Evolutionary conservation across 2,113 vertebrate species (phyloP).

Genomic region (Myotis yumanensis): DNA sequence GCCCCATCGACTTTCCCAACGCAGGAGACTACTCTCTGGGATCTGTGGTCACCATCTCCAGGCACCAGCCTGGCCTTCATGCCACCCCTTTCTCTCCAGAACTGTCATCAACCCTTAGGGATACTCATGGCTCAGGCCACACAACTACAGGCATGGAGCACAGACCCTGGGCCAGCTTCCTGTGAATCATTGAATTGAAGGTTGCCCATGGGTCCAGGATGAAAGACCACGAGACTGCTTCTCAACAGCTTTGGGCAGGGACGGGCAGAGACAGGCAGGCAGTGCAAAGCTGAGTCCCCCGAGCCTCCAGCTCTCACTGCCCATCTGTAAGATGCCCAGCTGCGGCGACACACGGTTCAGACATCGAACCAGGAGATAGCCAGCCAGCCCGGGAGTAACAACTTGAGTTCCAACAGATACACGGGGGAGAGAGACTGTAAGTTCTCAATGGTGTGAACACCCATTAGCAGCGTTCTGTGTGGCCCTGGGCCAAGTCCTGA

Average conservation of each 20-base stretch:
- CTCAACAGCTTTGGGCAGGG: neutral
- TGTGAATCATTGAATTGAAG: neutral
- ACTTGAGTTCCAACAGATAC: neutral
- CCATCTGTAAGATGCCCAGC: neutral
- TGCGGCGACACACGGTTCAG: neutral
- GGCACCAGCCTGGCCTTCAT: accelerated
- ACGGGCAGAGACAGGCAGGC: neutral
- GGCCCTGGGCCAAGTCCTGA: neutral
- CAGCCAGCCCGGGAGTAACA: neutral
- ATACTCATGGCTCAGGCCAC: neutral
- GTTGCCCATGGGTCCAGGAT: neutral
- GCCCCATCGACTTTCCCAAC: neutral
- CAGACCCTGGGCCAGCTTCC: neutral
- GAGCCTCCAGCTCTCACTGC: neutral
- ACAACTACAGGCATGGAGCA: accelerated
- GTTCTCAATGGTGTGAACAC: neutral
- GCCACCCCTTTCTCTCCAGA: neutral
- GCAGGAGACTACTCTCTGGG: neutral
- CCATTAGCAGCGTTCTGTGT: accelerated
- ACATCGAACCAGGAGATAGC: neutral
- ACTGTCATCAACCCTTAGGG: accelerated
- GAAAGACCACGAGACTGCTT: neutral
- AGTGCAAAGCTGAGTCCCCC: neutral
- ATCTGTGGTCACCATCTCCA: neutral
- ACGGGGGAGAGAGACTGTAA: too few relatives aligned